Evolutionary conservation across 2,888 invertebrate genomes (phyloP), one percentile per base, ranked within the genome.

Genomic region (Sphaerolaimus hirsutus): DNA sequence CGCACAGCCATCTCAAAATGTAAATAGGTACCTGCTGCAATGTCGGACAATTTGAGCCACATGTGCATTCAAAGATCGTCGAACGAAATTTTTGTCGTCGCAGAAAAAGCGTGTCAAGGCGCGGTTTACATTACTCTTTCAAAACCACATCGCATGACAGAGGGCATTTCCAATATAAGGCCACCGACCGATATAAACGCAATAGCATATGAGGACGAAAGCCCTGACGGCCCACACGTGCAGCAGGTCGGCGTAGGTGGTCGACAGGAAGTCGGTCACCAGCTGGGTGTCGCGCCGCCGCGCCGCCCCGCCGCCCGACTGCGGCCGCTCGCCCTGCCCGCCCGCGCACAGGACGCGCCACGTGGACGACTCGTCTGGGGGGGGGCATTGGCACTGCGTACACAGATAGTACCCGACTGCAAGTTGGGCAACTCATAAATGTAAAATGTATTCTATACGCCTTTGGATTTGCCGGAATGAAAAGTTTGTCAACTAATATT

Each of bases 121-220:
- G n/a, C n/a, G n/a, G n/a, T n/a, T n/a, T n/a, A n/a, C n/a, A n/a
- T n/a, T n/a, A n/a, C n/a, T n/a, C n/a, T n/a, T n/a, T n/a, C n/a
- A n/a, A n/a, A n/a, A n/a, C 17, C 3, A 2, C 22, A 47, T 37
- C 19, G 19, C 36, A 44, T 38, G 37, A 58, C 59, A 1, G 60
- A 47, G 12, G 56, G 56, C 3, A 61, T 46, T 24, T 51, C 46
- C 3, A 52, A 26, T 24, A 56, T 41, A 25, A 47, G 54, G 44
- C 52, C 52, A 5, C 52, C 43, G n/a, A 0, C 74, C 74, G 29
- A 86, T 64, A 59, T 86, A 86, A 0, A 72, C 68, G 21, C 75
- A 72, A 63, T 86, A 87, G 17, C 76, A 66, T 1, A 79, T 54
- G 35, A 83, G 75, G 25, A 83, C 75, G 4, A 80, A 32, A 2